Evolutionary conservation across 1,140 invertebrate genomes (phyloP).

Genomic region (Neodiprion virginianus): DNA sequence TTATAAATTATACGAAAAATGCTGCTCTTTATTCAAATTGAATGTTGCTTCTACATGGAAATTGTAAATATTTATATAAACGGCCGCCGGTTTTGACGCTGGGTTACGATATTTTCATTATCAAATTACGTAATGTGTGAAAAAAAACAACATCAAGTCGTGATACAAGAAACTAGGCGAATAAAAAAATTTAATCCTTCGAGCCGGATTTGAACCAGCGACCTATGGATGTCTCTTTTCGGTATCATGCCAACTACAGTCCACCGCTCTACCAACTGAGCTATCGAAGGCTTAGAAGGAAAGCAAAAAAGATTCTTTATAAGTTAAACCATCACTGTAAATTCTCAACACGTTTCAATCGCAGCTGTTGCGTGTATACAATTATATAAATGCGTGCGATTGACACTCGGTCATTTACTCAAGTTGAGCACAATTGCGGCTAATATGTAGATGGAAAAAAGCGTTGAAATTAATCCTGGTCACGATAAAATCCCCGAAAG

Average conservation of each 20-base stretch:
- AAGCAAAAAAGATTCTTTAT: not conserved
- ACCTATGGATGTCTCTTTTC: conserved; percentile 62
- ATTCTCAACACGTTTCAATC: too few species aligned
- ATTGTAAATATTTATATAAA: too few species aligned
- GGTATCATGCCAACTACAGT: conserved; percentile 65
- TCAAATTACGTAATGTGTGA: too few species aligned
- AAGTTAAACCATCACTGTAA: too few species aligned
- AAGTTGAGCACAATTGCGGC: not conserved
- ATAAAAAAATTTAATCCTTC: conserved; percentile 60
- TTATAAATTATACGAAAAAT: too few species aligned
- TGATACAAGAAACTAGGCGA: too few species aligned
- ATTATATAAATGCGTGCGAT: not conserved
- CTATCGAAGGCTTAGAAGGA: conserved; percentile 64
- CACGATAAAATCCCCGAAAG: not conserved
- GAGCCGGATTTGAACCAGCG: conserved; percentile 73
- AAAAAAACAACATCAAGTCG: too few species aligned
- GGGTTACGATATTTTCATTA: not conserved
- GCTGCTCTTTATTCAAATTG: too few species aligned
- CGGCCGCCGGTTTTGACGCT: too few species aligned
- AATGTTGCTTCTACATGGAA: too few species aligned
- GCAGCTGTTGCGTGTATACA: not conserved
- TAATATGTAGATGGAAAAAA: not conserved
- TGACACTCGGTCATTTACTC: not conserved
- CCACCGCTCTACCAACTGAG: conserved; percentile 81
- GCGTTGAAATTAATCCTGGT: not conserved